Conservation (phyloP, 2,888 invertebrate species). For the Caenorhabditis drosophilae region DNA sequence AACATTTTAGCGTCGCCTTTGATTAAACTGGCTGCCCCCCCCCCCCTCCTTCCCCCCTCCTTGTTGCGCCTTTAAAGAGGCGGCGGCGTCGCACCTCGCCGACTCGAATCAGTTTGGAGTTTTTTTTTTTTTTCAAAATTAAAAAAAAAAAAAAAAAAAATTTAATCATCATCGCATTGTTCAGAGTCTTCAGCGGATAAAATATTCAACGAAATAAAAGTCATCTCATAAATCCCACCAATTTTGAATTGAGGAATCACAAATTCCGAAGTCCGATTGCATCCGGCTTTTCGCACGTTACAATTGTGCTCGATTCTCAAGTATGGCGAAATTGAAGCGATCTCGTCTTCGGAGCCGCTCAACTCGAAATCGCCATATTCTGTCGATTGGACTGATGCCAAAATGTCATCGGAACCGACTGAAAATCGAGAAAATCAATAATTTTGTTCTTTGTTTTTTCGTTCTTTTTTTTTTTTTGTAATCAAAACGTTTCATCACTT, state of each 20-base stretch:
- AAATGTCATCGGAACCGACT: slow-evolving; percentile 33
- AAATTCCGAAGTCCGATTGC: slow-evolving; percentile 23
- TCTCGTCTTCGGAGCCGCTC: slow-evolving; percentile 28
- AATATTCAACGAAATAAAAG: slow-evolving; percentile 33
- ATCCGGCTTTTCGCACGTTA: slow-evolving; percentile 30
- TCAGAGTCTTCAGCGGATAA: slow-evolving; percentile 31
- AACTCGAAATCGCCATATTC: slow-evolving; percentile 32
- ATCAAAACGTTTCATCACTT: slow-evolving; percentile 11
- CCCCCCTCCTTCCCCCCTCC: too few species aligned
- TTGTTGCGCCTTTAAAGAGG: too few species aligned
- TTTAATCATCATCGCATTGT: too few species aligned
- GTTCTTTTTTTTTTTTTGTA: not conserved
- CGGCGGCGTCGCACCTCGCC: too few species aligned
- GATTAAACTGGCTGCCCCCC: too few species aligned
- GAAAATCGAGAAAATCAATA: slow-evolving; percentile 4
- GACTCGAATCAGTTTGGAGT: too few species aligned
- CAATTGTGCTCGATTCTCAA: slow-evolving; percentile 31
- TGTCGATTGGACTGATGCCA: slow-evolving; percentile 12
- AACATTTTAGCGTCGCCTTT: too few species aligned
- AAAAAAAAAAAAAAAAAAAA: too few species aligned
- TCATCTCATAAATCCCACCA: slow-evolving; percentile 32
- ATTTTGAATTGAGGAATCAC: slow-evolving; percentile 31
- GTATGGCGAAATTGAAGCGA: slow-evolving; percentile 29
- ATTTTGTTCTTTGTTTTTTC: not conserved
- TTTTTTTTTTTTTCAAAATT: too few species aligned